Evolutionary conservation across 30 jellyfish, hydroid and myxozoan genomes (phyloP).

Genomic region (Hydractinia symbiolongicarpus): DNA sequence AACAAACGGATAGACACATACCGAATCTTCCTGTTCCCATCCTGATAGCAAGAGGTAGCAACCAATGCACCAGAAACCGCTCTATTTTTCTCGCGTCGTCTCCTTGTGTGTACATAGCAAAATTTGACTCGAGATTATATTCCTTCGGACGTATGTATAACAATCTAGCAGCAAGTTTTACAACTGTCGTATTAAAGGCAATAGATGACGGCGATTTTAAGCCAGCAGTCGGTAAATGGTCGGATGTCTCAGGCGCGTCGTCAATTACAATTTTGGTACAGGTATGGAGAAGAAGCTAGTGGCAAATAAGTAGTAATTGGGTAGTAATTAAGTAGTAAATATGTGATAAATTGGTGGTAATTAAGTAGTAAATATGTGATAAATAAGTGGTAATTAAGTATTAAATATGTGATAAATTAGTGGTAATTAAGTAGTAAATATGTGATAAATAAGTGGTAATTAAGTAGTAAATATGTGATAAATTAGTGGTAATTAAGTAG

Average conservation of each 20-base stretch:
- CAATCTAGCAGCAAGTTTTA: constrained; percentile 79
- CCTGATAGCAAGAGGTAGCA: constrained; percentile 84
- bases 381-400: too few species aligned
- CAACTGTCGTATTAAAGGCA: constrained; percentile 51
- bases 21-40: constrained; percentile 90
- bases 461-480: too few species aligned
- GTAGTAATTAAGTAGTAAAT: too few species aligned
- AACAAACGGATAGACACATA: background rate
- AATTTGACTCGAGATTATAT: constrained; percentile 18
- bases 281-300: constrained; percentile 23
- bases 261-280: constrained; percentile 26
- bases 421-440: too few species aligned
- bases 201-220: constrained; percentile 1
- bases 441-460: too few species aligned
- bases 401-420: too few species aligned
- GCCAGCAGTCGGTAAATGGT: background rate
- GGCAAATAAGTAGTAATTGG: background rate
- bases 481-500: too few species aligned
- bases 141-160: constrained; percentile 17
- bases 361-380: too few species aligned
- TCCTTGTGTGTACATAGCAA: constrained; percentile 8
- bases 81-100: constrained; percentile 29
- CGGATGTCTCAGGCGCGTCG: constrained; percentile 1
- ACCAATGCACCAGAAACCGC: constrained; percentile 73
- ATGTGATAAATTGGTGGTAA: too few species aligned